Conservation (phyloP, 37 sponge, comb jelly and placozoan species). For the Aphrocallistes beatrix region DNA sequence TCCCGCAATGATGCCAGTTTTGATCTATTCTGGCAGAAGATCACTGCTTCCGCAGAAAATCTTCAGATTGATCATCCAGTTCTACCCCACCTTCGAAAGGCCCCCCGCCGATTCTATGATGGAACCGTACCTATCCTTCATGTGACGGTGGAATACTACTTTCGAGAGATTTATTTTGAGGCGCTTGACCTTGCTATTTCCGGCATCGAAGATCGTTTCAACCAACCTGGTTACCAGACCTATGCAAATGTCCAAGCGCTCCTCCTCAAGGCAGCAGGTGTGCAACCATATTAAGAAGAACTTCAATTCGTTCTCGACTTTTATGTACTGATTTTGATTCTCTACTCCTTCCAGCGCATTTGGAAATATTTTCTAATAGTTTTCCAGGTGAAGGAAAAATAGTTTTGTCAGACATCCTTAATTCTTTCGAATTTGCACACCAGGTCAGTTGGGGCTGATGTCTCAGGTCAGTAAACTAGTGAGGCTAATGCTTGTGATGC, state of each 20-base stretch:
- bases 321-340: not conserved
- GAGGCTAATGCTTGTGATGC: too few species aligned
- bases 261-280: not conserved
- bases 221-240: not conserved
- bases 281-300: not conserved
- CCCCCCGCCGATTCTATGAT: too few species aligned
- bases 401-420: too few species aligned
- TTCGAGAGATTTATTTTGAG: not conserved
- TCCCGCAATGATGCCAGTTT: constrained; percentile 26
- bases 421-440: too few species aligned
- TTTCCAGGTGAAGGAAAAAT: too few species aligned
- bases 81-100: too few species aligned
- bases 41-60: constrained; percentile 8
- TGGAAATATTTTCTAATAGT: too few species aligned
- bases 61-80: constrained; percentile 14
- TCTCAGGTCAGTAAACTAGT: too few species aligned
- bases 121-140: constrained; percentile 21
- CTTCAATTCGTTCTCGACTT: not conserved
- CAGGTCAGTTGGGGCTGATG: too few species aligned
- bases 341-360: not conserved
- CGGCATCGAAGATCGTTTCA: not conserved
- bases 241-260: not conserved
- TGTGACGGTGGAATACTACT: constrained; percentile 18
- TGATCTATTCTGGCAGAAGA: constrained; percentile 23
- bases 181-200: not conserved